Conservation (phyloP, 2,797 vertebrate species). For the Neomorphus geoffroyi region DNA sequence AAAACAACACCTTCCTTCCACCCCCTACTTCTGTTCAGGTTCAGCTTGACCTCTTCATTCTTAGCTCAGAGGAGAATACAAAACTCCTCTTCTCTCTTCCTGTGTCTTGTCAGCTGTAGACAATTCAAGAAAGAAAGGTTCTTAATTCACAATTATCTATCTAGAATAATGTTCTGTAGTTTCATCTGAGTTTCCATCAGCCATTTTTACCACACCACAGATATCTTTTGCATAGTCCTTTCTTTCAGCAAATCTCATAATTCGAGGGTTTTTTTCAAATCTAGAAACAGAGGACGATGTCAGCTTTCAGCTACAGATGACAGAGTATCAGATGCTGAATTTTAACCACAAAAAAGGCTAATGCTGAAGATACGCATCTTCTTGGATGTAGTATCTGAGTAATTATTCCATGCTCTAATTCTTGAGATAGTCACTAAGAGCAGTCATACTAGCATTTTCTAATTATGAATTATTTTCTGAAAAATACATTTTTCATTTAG, state of each 20-base stretch:
- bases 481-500: neutral
- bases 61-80: neutral
- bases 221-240: neutral
- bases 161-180: neutral
- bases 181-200: neutral
- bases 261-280: neutral
- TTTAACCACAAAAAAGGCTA: neutral
- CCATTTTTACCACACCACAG: neutral
- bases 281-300: neutral
- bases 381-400: neutral
- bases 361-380: neutral
- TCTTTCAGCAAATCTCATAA: neutral
- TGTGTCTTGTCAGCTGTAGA: neutral
- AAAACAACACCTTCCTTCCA: neutral
- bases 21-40: rapidly evolving
- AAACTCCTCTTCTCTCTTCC: neutral
- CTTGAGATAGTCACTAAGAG: neutral
- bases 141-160: neutral
- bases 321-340: neutral
- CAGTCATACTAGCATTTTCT: neutral
- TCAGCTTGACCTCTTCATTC: neutral
- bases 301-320: neutral
- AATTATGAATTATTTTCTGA: neutral
- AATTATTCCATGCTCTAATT: neutral
- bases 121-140: neutral